Evolutionary conservation across 2,888 invertebrate species (phyloP).

Genomic region (Yponomeuta cagnagella): DNA sequence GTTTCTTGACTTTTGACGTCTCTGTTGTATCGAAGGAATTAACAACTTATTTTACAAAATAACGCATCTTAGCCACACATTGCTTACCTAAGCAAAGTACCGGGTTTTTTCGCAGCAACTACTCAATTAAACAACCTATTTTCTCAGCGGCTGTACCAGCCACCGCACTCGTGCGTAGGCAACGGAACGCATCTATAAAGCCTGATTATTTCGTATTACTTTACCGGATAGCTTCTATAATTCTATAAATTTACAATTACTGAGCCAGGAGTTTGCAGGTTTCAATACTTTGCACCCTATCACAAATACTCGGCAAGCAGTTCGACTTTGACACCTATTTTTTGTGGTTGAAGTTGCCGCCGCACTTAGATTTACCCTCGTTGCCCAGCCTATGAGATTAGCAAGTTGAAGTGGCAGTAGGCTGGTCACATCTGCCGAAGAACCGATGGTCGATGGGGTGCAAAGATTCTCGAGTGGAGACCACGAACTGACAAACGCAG

Average conservation of each 20-base stretch:
- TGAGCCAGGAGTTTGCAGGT: neutral
- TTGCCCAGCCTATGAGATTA: too few relatives aligned
- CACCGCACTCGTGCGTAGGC: conserved; percentile 5
- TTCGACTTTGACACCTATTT: too few relatives aligned
- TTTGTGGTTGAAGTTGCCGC: too few relatives aligned
- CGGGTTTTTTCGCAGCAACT: neutral
- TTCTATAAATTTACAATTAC: conserved; percentile 25
- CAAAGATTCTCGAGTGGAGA: too few relatives aligned
- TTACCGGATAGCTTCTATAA: conserved; percentile 30
- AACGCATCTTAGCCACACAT: neutral
- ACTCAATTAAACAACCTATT: neutral
- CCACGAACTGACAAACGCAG: too few relatives aligned
- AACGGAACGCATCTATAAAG: conserved; percentile 23
- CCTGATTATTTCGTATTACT: conserved; percentile 38
- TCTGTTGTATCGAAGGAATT: too few relatives aligned
- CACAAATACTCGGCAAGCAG: neutral
- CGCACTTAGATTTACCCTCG: too few relatives aligned
- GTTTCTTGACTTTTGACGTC: too few relatives aligned
- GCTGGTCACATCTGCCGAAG: too few relatives aligned
- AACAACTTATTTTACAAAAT: too few relatives aligned
- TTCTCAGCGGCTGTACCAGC: neutral
- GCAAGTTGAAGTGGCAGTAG: too few relatives aligned
- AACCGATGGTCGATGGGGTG: too few relatives aligned
- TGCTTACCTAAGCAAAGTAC: neutral
- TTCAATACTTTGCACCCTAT: neutral